A percentile compares a stretch with the other conserved stretches of the same genome.
These are phyloP conservation scores for Sterrhoptilus dennistouni DNA, from an alignment of 2,113 vertebrate genomes.

Conservation along the genomic window DNA sequence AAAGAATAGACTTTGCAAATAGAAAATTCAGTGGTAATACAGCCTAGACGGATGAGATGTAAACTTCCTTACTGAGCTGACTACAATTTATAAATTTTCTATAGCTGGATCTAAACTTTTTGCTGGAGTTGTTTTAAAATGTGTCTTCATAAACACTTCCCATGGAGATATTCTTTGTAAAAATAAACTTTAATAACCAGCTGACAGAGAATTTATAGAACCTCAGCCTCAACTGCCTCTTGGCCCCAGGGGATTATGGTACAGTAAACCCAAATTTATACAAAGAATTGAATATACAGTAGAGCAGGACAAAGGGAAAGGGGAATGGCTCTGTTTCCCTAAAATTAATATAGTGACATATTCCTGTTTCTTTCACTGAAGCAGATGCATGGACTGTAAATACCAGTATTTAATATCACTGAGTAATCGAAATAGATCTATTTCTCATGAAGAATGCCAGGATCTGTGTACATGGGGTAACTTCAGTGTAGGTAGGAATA, in stretches of 20 bases:
- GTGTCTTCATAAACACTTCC: conserved; percentile 55
- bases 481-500: background rate
- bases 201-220: conserved; percentile 53
- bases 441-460: background rate
- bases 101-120: conserved; percentile 23
- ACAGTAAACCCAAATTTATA: conserved; percentile 9
- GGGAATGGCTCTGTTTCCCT: background rate
- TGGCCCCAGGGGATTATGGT: background rate
- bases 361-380: background rate
- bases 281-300: background rate
- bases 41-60: background rate
- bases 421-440: background rate
- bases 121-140: conserved; percentile 43
- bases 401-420: background rate
- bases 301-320: background rate
- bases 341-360: background rate
- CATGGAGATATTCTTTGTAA: conserved; percentile 29
- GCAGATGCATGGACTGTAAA: accelerated
- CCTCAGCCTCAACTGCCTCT: background rate
- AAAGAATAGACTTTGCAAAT: background rate
- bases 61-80: conserved; percentile 36
- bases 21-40: background rate
- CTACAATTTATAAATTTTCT: conserved; percentile 33
- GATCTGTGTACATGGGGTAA: background rate
- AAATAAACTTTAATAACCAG: conserved; percentile 47